Evolutionary conservation across 1,140 invertebrate species (phyloP), one percentile per base, ranked within the genome.

Genomic region (Caenorhabditis latens): DNA sequence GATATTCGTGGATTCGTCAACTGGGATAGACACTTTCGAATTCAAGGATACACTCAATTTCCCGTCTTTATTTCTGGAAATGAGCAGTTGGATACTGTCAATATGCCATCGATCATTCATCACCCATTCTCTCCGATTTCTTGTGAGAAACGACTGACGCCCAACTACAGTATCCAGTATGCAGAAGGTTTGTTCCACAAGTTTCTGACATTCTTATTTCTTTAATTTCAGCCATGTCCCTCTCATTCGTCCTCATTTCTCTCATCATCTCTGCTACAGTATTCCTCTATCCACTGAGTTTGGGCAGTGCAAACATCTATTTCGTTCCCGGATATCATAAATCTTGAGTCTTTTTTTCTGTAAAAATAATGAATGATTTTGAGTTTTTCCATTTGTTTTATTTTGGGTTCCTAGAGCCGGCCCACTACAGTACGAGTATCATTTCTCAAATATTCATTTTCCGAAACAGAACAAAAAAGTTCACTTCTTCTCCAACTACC

Each of bases 1-100:
- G 71, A 79, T 79, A 32, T 79, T 7, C 71, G 71, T 79, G 71
- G 71, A 79, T 79, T 79, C 53, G 46, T 79, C 13, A 53, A 79
- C 24, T 79, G 71, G 71, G 40, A 79, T 79, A 53, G 53, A 46
- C 46, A 79, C 5, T n/a, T 79, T 6, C 50, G 53, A n/a, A 43
- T 79, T n/a, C 43, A 13, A 4, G 71, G 71, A 53, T 40, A 21
- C 9, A 16, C 11, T 11, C 13, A 53, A 53, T 53, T 53, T 53
- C 63, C 63, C 32, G 63, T 67, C 40, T 67, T 67, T 67, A 67
- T 67, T 14, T 67, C 63, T 67, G 71, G 71, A 79, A 79, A 79
- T 43, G 19, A 5, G 19, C 46, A 50, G 53, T 79, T 79, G 46
- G 71, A 79, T 19, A 79, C 71, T 21, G 40, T 79, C n/a, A 79